phyloP scores from a whole-genome alignment of 2,797 vertebrate genomes.

The Danio aesculapii region DNA sequence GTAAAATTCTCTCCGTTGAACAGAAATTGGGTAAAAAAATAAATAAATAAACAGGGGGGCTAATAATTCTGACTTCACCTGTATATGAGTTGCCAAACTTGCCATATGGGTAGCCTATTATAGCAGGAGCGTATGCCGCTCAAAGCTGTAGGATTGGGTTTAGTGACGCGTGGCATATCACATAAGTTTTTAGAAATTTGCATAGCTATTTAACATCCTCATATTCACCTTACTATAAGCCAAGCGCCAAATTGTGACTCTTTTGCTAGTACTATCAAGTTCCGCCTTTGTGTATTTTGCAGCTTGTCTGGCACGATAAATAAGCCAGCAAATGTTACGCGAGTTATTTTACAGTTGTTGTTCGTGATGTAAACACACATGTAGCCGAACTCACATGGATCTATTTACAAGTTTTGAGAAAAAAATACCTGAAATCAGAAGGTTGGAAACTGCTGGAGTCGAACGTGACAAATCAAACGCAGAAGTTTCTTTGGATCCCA shows the following conservation, averaged over 20 bases:
- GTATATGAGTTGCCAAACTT: too few species aligned
- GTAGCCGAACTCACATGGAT: not conserved
- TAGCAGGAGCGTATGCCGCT: not conserved
- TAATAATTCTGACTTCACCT: too few species aligned
- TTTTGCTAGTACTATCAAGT: not conserved
- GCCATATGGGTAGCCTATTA: not conserved
- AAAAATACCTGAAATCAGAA: slow-evolving; percentile 38
- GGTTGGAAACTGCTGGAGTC: not conserved
- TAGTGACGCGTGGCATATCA: not conserved
- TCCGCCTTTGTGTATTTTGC: slow-evolving; percentile 8
- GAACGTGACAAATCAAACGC: not conserved
- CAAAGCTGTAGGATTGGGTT: too few species aligned
- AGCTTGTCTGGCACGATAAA: not conserved
- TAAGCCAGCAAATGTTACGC: not conserved
- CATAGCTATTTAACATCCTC: not conserved
- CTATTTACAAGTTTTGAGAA: not conserved
- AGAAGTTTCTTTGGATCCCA: not conserved
- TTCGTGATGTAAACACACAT: not conserved
- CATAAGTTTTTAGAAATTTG: not conserved
- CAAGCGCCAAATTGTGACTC: not conserved
- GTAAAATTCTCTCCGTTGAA: too few species aligned
- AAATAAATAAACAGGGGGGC: too few species aligned
- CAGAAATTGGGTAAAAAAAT: too few species aligned
- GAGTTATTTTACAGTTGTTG: not conserved
- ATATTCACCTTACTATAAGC: not conserved